Percentiles rank a stretch among this genome's conserved stretches.
Evolutionary conservation across 2,888 invertebrate genomes (phyloP).

Genomic region (Gymnosoma rotundatum): DNA sequence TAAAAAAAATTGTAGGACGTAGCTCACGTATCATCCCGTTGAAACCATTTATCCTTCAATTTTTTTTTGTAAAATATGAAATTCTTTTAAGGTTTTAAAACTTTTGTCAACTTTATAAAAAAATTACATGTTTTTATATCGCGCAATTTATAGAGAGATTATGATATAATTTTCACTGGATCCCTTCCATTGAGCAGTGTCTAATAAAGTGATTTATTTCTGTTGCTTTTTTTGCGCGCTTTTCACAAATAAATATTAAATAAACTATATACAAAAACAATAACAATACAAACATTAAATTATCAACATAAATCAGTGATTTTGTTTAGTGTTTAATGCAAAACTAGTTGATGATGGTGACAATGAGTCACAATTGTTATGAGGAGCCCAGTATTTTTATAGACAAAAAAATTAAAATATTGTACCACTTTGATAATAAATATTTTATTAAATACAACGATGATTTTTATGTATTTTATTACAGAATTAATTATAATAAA

Average conservation of each 20-base stretch:
- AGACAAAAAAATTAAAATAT: not conserved
- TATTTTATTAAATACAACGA: not conserved
- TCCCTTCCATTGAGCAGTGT: slow-evolving; percentile 26
- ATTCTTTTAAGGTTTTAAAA: no score
- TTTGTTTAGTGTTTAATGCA: slow-evolving; percentile 15
- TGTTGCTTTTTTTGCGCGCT: not conserved
- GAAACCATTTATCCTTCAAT: no score
- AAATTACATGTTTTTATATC: no score
- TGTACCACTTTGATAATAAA: not conserved
- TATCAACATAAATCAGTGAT: slow-evolving; percentile 37
- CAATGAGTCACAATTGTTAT: slow-evolving; percentile 35
- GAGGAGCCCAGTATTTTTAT: not conserved
- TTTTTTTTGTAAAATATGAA: no score
- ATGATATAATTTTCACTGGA: not conserved
- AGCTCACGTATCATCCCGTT: no score
- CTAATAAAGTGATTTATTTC: not conserved
- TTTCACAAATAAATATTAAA: slow-evolving; percentile 7
- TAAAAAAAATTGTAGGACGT: no score
- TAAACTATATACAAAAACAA: slow-evolving; percentile 2
- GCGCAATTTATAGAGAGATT: no score
- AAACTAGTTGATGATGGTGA: slow-evolving; percentile 15
- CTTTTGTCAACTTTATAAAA: no score
- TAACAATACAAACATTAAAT: slow-evolving; percentile 2
- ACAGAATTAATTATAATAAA: slow-evolving; percentile 42
- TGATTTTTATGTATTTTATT: slow-evolving; percentile 1